Base-by-base conservation (phyloP, 2,113 vertebrate species). In the Danio rerio region DNA sequence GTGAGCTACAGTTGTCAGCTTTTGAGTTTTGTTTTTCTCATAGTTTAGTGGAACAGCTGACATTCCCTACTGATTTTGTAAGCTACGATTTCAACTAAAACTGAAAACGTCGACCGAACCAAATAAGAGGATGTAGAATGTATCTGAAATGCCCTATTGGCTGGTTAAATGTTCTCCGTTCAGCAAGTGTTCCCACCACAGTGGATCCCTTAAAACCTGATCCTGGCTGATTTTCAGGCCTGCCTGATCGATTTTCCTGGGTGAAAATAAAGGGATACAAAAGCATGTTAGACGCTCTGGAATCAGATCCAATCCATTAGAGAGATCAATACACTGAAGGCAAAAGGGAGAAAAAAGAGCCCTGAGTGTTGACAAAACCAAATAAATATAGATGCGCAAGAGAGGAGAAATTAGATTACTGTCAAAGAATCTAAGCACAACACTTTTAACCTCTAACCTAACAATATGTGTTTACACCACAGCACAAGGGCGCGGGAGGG, bases 271-370 rank as follows among this genome's bases (percentile, higher is more conserved):
- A 74, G 95, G 94, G 94, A 95, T 94, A 93, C 93, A 92, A 94
- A 94, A 95, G 93, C 95, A 93, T 91, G 86, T 95, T 90, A 92
- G 94, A 96, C 93, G 93, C 93, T 92, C 94, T 95, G 95, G 95
- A 97, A 97, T 95, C 93, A 94, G 96, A 96, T 96, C 95, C 95
- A 95, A 95, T 96, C 96, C 96, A 97, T 98, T 97, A 98, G 94
- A 88, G 89, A 92, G 93, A 97, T 97, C 96, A 93, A 98, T 98
- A 97, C 92, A 85, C 92, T 87, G 89, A 87, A 90, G 91, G 92
- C 89, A 85, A 89, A 92, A 91, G 91, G 89, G 88, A 86, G 90
- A 89, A 89, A 91, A 88, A 90, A 88, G 89, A 93, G 91, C 92
- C 75, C 85, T 90, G 91, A 96, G 93, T 92, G 95, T 95, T 95